phyloP scores from a whole-genome alignment of 2,797 vertebrate genomes.

The Chiroxiphia lanceolata region DNA sequence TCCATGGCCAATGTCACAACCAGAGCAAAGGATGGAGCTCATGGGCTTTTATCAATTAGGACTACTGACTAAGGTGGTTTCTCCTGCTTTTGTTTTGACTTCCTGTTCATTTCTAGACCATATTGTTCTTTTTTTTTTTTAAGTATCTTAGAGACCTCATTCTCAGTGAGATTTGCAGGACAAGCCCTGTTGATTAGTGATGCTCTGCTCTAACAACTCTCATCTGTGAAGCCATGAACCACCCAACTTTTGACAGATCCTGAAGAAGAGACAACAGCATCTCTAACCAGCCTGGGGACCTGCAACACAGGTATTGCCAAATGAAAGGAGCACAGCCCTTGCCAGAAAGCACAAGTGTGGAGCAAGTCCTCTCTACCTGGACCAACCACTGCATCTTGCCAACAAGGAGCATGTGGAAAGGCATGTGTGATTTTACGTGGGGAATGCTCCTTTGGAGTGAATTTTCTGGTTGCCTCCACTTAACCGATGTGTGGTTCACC shows the following conservation, averaged over 20 bases:
- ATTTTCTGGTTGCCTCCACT: not conserved
- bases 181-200: not conserved
- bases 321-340: not conserved
- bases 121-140: not conserved
- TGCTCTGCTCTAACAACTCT: not conserved
- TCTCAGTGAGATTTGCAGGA: not conserved
- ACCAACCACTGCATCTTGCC: not conserved
- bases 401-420: not conserved
- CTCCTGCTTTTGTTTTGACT: not conserved
- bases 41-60: not conserved
- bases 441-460: not conserved
- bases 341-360: accelerated
- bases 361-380: not conserved
- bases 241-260: not conserved
- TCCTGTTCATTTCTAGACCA: not conserved
- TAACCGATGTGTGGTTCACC: not conserved
- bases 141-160: not conserved
- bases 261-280: not conserved
- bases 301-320: not conserved
- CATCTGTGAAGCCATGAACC: not conserved
- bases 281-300: not conserved
- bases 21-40: not conserved
- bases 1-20: not conserved
- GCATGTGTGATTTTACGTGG: not conserved
- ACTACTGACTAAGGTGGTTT: not conserved